phyloP scores from a whole-genome alignment of 2,888 invertebrate species.

The Nemoura dubitans region DNA sequence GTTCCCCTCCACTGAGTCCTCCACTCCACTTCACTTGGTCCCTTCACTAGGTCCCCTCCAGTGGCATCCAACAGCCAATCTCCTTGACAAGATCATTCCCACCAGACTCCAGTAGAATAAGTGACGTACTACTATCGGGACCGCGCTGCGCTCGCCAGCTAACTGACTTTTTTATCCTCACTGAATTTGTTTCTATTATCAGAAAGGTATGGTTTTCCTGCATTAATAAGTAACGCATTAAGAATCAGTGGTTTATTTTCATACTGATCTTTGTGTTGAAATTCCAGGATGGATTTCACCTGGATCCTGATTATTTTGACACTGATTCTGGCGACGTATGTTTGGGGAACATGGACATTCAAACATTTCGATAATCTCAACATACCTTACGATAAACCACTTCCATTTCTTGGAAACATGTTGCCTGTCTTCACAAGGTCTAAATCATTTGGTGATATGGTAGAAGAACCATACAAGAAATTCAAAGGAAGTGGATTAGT shows the following conservation, averaged over 20 bases:
- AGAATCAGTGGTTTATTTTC: neutral
- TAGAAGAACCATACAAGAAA: neutral
- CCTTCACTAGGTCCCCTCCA: too few relatives aligned
- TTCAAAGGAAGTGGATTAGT: neutral
- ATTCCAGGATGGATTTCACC: neutral
- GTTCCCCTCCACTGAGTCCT: too few relatives aligned
- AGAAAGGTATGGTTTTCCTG: too few relatives aligned
- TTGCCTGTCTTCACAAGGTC: neutral
- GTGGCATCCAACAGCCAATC: too few relatives aligned
- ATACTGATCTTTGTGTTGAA: neutral
- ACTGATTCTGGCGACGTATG: neutral
- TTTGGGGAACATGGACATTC: slow-evolving; percentile 27
- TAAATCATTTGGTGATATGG: neutral
- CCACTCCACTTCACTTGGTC: too few relatives aligned
- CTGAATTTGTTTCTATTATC: too few relatives aligned
- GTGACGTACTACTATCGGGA: too few relatives aligned
- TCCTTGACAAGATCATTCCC: too few relatives aligned
- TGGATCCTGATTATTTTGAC: neutral
- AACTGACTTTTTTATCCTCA: too few relatives aligned
- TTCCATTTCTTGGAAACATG: neutral
- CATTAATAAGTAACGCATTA: too few relatives aligned
- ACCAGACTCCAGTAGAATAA: too few relatives aligned
- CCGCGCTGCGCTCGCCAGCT: too few relatives aligned
- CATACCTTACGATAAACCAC: neutral
- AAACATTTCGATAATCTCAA: slow-evolving; percentile 19